Evolutionary conservation across 2,113 vertebrate species (phyloP), one percentile per base, ranked within the genome.

Genomic region (Lasiurus cinereus): DNA sequence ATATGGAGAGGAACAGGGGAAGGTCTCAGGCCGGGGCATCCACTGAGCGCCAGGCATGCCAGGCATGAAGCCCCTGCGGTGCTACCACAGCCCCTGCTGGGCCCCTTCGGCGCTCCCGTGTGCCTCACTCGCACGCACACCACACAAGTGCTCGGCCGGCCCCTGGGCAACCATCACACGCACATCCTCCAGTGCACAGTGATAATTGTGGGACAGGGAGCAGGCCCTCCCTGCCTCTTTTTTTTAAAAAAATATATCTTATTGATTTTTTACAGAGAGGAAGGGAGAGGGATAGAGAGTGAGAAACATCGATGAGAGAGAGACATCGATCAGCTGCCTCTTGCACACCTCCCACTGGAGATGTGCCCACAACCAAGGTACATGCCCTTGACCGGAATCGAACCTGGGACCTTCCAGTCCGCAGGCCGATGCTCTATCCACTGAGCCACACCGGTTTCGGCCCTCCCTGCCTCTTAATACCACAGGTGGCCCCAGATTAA

Each of bases 401-500:
- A 39, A 39, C 39, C 39, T 39, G 39, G 39, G 39, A 39, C 39
- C 39, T 39, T 39, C 5, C 39, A 39, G 39, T 39, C 39, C 39
- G 39, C 39, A 39, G 39, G 39, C 39, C 5, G 39, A 39, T 39
- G 39, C 39, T 39, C 39, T 39, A 39, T 39, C 39, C 39, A 39
- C 39, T 39, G 39, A 39, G 39, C 39, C 39, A 39, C 3, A 39
- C 39, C 39, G 5, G 39, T 39, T 39, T 39, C 5, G n/a, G 33
- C 66, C 64, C n/a, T 56, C 27, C 29, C 66, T 29, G 64, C 56
- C 43, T 89, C 59, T 91, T 50, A 48, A 87, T 0, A 62, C 76
- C 79, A 21, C 70, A 46, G 84, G 31, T 79, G 54, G 84, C 72
- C 93, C 83, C 84, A 91, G 92, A 95, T 95, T 96, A 96, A 97